These are phyloP conservation scores for Oxyura jamaicensis DNA, from an alignment of 2,113 vertebrate species.

Conservation along the genomic window DNA sequence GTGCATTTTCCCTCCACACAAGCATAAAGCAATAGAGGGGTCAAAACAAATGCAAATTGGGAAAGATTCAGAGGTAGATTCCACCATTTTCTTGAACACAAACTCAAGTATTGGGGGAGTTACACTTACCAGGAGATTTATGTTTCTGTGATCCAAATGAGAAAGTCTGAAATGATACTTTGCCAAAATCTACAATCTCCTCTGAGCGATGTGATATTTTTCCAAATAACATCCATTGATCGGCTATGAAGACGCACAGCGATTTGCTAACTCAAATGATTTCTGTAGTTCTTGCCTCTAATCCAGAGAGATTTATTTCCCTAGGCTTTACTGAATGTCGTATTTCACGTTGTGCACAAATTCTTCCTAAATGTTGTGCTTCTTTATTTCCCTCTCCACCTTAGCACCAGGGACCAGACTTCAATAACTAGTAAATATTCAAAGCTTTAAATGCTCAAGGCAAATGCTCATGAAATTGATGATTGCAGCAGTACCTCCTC, in stretches of 20 bases:
- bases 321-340: background rate
- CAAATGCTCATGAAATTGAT: background rate
- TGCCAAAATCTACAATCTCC: background rate
- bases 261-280: constrained; percentile 5
- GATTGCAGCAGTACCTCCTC: background rate
- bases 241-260: background rate
- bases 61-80: background rate
- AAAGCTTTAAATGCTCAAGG: background rate
- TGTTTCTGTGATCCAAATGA: background rate
- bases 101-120: background rate
- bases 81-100: background rate
- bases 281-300: background rate
- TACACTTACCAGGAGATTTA: background rate
- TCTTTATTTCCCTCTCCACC: background rate
- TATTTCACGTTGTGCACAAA: background rate
- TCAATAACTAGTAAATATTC: background rate
- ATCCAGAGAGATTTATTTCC: constrained; percentile 20
- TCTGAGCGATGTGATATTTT: background rate
- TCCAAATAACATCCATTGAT: constrained; percentile 33
- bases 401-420: background rate
- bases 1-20: background rate
- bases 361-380: background rate
- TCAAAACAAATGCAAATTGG: background rate
- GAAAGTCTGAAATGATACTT: background rate
- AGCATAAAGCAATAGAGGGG: background rate